Conservation (phyloP, 37 sponge, comb jelly and placozoan genomes). For the Oscarella lobularis region DNA sequence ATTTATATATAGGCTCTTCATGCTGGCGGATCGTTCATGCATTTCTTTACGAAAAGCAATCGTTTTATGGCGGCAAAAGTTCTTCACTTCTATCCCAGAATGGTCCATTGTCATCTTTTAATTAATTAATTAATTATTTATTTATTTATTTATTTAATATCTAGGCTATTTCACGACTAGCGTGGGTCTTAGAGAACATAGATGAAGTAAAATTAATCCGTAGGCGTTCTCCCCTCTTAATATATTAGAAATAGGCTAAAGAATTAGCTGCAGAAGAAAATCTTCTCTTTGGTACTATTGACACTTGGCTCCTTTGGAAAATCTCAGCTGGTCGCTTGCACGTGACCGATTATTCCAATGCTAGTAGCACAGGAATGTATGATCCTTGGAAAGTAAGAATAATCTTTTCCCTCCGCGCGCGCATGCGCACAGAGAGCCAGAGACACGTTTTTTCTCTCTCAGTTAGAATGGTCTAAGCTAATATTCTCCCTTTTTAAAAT, state of each 20-base stretch:
- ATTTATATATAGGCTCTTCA: slow-evolving; percentile 16
- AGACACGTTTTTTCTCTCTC: no score
- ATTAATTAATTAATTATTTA: neutral
- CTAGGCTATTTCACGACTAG: slow-evolving; percentile 48
- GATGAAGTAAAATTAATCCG: neutral
- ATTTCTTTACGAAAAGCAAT: slow-evolving; percentile 49
- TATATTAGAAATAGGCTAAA: slow-evolving; percentile 17
- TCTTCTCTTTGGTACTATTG: slow-evolving; percentile 82
- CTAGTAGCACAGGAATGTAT: slow-evolving; percentile 57
- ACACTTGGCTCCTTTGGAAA: slow-evolving; percentile 91
- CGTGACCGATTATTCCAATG: slow-evolving; percentile 85
- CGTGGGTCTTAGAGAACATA: slow-evolving; percentile 70
- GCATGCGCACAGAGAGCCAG: no score
- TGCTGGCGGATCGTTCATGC: slow-evolving; percentile 24
- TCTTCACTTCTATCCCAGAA: slow-evolving; percentile 22
- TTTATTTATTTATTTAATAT: neutral
- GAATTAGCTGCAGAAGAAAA: slow-evolving; percentile 30
- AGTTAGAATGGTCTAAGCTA: no score
- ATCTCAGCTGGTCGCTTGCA: slow-evolving; percentile 65
- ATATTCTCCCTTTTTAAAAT: no score
- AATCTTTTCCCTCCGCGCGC: no score
- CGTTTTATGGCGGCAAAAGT: slow-evolving; percentile 61
- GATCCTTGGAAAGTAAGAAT: slow-evolving; percentile 66
- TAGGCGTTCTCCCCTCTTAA: no score
- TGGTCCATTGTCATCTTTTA: neutral